phyloP scores from a whole-genome alignment of 2,888 invertebrate species.

The Graphium colonna region DNA sequence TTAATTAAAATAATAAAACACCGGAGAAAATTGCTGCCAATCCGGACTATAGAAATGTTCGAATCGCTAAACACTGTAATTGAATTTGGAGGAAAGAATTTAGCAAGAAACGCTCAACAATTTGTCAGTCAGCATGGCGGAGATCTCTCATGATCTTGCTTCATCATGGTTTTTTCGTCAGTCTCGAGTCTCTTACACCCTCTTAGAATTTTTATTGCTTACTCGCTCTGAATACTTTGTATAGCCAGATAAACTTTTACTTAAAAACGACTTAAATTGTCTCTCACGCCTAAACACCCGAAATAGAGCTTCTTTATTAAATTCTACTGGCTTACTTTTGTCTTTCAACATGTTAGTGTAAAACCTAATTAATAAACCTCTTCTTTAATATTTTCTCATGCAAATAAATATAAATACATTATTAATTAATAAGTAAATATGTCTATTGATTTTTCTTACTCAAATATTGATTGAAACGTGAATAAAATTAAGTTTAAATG shows the following conservation, averaged over 20 bases:
- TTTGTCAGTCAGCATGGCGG: slow-evolving; percentile 65
- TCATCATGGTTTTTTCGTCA: slow-evolving; percentile 71
- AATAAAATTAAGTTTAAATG: no score
- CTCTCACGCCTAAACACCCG: slow-evolving; percentile 56
- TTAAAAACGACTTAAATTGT: slow-evolving; percentile 68
- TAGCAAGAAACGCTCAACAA: slow-evolving; percentile 66
- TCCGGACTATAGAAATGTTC: slow-evolving; percentile 1
- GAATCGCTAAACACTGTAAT: slow-evolving; percentile 51
- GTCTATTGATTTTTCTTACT: no score
- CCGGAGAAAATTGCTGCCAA: background rate
- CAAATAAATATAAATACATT: no score
- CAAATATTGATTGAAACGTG: no score
- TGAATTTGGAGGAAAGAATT: slow-evolving; percentile 65
- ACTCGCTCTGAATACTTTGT: slow-evolving; percentile 58
- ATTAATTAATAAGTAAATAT: no score
- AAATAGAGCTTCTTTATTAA: slow-evolving; percentile 66
- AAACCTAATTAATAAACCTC: no score
- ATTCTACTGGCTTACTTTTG: slow-evolving; percentile 57
- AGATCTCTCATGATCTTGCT: slow-evolving; percentile 65
- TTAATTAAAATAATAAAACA: slow-evolving; percentile 7
- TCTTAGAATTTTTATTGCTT: slow-evolving; percentile 64
- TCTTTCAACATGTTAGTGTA: slow-evolving; percentile 66
- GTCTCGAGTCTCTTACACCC: slow-evolving; percentile 48
- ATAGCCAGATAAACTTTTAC: slow-evolving; percentile 59
- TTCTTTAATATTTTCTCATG: no score